Conservation (phyloP, 2,113 vertebrate genomes). For the Sapayoa aenigma region DNA sequence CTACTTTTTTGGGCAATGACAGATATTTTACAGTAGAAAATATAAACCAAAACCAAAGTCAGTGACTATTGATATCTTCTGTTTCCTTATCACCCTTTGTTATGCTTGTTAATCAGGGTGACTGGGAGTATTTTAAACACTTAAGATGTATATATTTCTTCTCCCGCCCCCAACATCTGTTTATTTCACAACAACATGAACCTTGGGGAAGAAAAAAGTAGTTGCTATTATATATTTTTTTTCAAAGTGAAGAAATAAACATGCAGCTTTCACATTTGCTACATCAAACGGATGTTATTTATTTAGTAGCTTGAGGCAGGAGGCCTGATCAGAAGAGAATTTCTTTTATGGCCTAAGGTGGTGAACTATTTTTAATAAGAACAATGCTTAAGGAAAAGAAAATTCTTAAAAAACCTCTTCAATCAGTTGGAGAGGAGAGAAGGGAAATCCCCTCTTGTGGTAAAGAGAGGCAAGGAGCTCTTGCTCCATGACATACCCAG, state of each 20-base stretch:
- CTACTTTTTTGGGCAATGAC: background rate
- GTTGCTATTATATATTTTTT: conserved; percentile 16
- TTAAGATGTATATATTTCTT: conserved; percentile 38
- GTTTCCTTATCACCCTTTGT: conserved; percentile 16
- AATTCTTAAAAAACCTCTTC: conserved; percentile 17
- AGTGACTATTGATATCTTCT: conserved; percentile 10
- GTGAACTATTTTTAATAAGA: conserved; percentile 51
- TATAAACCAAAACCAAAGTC: conserved; percentile 17
- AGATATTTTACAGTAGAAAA: conserved; percentile 38
- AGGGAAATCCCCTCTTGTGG: conserved; percentile 34
- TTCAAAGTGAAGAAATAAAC: conserved; percentile 54
- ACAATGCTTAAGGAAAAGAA: conserved; percentile 47
- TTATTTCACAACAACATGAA: conserved; percentile 63
- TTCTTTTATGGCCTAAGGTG: conserved; percentile 47
- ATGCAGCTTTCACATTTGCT: conserved; percentile 35
- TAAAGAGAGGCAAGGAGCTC: background rate
- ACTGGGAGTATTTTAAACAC: conserved; percentile 48
- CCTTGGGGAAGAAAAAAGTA: conserved; percentile 8
- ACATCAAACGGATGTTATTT: conserved; percentile 63
- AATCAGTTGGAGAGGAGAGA: background rate
- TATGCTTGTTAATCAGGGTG: conserved; percentile 44
- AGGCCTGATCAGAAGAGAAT: conserved; percentile 34
- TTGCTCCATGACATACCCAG: background rate
- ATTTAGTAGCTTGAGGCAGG: conserved; percentile 19
- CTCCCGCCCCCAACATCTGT: conserved; percentile 1